These are phyloP conservation scores for Poecilus cupreus DNA, from an alignment of 2,888 invertebrate genomes.

Conservation along the genomic window DNA sequence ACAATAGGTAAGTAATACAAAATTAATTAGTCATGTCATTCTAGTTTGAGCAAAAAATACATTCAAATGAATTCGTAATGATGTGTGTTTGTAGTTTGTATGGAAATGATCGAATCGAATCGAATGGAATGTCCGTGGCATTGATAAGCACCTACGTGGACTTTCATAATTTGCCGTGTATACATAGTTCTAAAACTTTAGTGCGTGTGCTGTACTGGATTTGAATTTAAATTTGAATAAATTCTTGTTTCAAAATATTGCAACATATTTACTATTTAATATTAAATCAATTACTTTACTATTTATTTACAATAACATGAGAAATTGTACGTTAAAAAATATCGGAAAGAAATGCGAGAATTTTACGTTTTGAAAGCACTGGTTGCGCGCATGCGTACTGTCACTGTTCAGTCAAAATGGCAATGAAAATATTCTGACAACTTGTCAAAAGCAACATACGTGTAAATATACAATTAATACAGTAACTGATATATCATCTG, in stretches of 20 bases:
- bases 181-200: neutral
- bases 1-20: too few relatives aligned
- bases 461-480: slow-evolving; percentile 7
- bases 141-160: neutral
- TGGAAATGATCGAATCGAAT: neutral
- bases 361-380: neutral
- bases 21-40: too few relatives aligned
- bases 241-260: neutral
- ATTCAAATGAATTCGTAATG: too few relatives aligned
- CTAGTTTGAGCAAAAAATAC: too few relatives aligned
- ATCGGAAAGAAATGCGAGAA: neutral
- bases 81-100: neutral
- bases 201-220: neutral
- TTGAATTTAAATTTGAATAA: neutral
- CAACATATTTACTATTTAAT: neutral
- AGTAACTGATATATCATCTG: neutral
- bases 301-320: neutral
- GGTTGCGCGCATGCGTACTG: neutral
- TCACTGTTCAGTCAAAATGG: neutral
- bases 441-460: neutral
- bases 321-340: neutral
- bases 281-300: neutral
- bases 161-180: neutral
- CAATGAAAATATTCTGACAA: neutral
- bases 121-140: neutral